Evolutionary conservation across 1,140 invertebrate species (phyloP).

Genomic region (Panagrolaimus sp.): DNA sequence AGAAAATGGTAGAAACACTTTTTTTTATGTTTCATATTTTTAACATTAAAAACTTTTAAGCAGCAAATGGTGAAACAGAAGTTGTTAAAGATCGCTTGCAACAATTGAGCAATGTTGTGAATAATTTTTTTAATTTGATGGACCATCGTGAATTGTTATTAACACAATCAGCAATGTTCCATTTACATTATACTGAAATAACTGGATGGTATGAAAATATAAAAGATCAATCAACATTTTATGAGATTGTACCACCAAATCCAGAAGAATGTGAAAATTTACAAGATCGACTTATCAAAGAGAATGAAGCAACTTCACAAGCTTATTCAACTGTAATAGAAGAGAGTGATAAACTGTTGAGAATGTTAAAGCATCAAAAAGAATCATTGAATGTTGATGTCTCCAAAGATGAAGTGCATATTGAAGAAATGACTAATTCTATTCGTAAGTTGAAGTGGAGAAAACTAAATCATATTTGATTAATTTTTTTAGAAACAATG

Average conservation of each 20-base stretch:
- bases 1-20: no score
- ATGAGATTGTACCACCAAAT: conserved; percentile 12
- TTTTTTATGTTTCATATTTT: no score
- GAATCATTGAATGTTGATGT: conserved; percentile 39
- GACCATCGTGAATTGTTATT: not conserved
- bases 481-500: not conserved
- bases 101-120: not conserved
- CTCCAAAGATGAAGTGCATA: conserved; percentile 24
- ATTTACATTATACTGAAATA: conserved; percentile 12
- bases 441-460: not conserved
- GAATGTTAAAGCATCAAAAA: conserved; percentile 28
- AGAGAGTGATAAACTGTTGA: conserved; percentile 41
- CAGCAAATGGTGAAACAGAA: not conserved
- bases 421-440: conserved; percentile 20
- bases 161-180: conserved; percentile 4
- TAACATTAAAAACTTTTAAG: no score
- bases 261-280: conserved; percentile 38
- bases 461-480: no score
- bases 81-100: not conserved
- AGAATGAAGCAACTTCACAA: conserved; percentile 45
- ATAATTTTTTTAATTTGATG: not conserved
- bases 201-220: not conserved
- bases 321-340: conserved; percentile 47
- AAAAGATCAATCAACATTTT: not conserved
- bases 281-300: conserved; percentile 44